Evolutionary conservation across 2,113 vertebrate species (phyloP).

Genomic region (Mesocricetus auratus): DNA sequence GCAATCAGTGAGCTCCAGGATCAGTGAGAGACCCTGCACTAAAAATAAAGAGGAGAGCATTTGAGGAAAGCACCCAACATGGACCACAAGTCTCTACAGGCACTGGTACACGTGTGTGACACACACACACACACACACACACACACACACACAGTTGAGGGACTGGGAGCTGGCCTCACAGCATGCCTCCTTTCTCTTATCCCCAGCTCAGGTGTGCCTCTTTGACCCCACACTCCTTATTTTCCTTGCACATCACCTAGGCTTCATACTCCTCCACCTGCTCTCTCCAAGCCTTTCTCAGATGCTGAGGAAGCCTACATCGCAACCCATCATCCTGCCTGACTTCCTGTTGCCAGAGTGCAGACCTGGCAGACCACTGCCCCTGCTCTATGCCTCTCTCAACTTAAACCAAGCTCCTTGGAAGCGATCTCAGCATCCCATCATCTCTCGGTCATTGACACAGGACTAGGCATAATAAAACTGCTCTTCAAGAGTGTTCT

Average conservation of each 20-base stretch:
- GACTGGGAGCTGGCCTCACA: no score
- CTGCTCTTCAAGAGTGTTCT: neutral
- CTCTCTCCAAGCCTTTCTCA: neutral
- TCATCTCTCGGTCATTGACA: neutral
- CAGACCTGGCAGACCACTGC: neutral
- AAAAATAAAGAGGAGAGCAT: neutral
- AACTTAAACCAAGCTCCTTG: neutral
- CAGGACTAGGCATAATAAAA: neutral
- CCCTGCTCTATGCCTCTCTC: fast-evolving
- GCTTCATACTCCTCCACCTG: neutral
- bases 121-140: neutral
- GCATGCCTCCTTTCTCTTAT: neutral
- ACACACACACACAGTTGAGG: neutral
- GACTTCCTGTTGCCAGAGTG: neutral
- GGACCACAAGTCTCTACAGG: neutral
- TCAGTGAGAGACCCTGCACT: neutral
- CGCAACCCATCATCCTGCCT: neutral
- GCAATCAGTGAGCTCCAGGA: neutral
- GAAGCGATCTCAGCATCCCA: neutral
- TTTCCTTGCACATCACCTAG: neutral
- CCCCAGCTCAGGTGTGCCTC: neutral
- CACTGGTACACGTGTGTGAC: neutral
- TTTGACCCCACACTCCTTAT: neutral
- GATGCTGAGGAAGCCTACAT: neutral
- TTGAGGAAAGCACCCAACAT: neutral